Conservation (phyloP, 2,797 vertebrate genomes). For the Sebastes nivosus region DNA sequence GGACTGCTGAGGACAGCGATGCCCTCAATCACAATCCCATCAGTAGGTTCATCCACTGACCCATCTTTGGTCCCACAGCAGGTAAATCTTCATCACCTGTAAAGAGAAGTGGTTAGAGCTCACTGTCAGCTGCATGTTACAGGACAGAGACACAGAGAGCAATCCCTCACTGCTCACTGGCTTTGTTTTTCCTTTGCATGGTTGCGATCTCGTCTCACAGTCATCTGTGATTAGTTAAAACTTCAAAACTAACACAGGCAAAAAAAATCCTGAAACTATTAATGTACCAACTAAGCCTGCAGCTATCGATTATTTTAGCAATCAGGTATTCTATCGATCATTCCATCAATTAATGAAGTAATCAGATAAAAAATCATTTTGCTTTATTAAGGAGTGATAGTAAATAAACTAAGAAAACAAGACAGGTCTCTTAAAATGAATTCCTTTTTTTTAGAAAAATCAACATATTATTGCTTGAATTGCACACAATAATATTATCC, state of each 20-base stretch:
- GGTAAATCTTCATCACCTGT: slow-evolving; percentile 1
- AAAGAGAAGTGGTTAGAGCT: background rate
- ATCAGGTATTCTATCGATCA: background rate
- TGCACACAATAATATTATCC: background rate
- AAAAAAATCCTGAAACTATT: too few relatives aligned
- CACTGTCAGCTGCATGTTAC: background rate
- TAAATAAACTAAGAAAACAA: background rate
- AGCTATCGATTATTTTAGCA: background rate
- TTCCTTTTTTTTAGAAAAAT: background rate
- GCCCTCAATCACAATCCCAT: slow-evolving; percentile 6
- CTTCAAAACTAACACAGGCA: background rate
- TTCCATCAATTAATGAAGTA: too few relatives aligned
- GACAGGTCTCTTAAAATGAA: background rate
- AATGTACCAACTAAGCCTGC: background rate
- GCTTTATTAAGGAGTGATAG: background rate
- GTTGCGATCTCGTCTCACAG: background rate
- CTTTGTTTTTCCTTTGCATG: background rate
- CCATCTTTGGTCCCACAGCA: background rate
- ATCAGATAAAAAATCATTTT: background rate
- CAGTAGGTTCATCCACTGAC: background rate
- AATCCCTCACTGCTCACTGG: background rate
- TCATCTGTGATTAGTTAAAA: background rate
- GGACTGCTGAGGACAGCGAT: background rate
- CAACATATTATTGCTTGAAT: background rate
- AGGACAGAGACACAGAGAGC: background rate